A percentile compares a stretch with the other conserved stretches of the same genome.
Evolutionary conservation across 2,888 invertebrate species (phyloP).

Genomic region (Chymomyza fuscimana): DNA sequence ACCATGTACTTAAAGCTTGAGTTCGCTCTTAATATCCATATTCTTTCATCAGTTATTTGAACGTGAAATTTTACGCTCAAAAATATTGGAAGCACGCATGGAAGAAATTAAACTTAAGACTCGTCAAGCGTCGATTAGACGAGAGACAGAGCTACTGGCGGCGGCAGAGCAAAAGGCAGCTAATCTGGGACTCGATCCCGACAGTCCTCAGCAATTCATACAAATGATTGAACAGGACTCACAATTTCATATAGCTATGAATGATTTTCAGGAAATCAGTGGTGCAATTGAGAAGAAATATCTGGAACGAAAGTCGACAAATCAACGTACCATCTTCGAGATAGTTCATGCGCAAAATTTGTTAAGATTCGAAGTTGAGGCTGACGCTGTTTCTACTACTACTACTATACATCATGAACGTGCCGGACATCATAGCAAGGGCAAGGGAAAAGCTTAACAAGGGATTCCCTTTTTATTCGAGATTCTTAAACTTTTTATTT

Average conservation of each 20-base stretch:
- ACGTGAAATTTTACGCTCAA: slow-evolving; percentile 90
- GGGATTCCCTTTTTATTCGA: too few relatives aligned
- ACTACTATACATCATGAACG: too few relatives aligned
- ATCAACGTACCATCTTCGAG: slow-evolving; percentile 73
- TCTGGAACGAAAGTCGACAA: slow-evolving; percentile 60
- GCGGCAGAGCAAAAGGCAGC: background rate
- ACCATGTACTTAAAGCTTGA: background rate
- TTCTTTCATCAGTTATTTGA: slow-evolving; percentile 85
- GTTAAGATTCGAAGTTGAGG: background rate
- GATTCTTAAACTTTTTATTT: too few relatives aligned
- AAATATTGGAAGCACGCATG: slow-evolving; percentile 90
- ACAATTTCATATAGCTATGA: slow-evolving; percentile 59
- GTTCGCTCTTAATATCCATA: background rate
- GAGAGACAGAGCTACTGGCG: slow-evolving; percentile 35
- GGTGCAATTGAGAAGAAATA: slow-evolving; percentile 63
- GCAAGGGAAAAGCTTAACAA: too few relatives aligned
- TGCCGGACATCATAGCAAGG: too few relatives aligned
- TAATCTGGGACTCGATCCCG: slow-evolving; percentile 53
- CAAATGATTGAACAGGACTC: slow-evolving; percentile 66
- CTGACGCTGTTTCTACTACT: too few relatives aligned
- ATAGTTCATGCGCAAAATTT: slow-evolving; percentile 13
- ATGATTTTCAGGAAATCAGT: slow-evolving; percentile 56
- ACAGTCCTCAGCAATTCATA: slow-evolving; percentile 69
- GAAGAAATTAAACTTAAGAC: slow-evolving; percentile 84
- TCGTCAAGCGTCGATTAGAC: slow-evolving; percentile 31